Evolutionary conservation across 2,888 invertebrate genomes (phyloP).

Genomic region (Platycheirus albimanus): DNA sequence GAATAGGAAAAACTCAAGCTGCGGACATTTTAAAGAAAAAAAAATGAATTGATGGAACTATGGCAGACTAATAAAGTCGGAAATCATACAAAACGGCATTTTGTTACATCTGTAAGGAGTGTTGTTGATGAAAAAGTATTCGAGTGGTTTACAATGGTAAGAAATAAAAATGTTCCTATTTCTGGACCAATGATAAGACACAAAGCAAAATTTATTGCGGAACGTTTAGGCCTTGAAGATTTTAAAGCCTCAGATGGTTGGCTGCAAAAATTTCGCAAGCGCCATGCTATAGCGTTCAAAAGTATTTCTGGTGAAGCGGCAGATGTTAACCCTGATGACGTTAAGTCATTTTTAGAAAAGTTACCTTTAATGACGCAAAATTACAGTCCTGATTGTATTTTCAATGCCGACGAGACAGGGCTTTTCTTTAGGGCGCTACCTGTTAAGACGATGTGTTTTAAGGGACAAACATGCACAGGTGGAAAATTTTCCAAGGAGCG

Average conservation of each 20-base stretch:
- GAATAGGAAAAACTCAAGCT: no score
- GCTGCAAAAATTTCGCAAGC: neutral
- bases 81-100: no score
- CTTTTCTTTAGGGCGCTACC: constrained; percentile 76
- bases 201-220: neutral
- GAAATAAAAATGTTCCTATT: no score
- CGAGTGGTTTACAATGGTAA: no score
- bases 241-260: neutral
- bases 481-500: constrained; percentile 77
- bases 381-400: constrained; percentile 75
- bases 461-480: constrained; percentile 76
- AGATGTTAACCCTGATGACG: constrained; percentile 29
- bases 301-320: constrained; percentile 23
- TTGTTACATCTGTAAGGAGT: no score
- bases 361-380: constrained; percentile 38
- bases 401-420: constrained; percentile 77
- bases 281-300: neutral
- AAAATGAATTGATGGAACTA: no score
- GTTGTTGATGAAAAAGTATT: no score
- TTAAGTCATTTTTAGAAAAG: neutral
- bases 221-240: neutral
- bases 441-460: constrained; percentile 76
- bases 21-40: no score
- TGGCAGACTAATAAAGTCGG: no score
- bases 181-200: no score